phyloP scores from a whole-genome alignment of 1,140 invertebrate genomes.

The Eumaeus atala region DNA sequence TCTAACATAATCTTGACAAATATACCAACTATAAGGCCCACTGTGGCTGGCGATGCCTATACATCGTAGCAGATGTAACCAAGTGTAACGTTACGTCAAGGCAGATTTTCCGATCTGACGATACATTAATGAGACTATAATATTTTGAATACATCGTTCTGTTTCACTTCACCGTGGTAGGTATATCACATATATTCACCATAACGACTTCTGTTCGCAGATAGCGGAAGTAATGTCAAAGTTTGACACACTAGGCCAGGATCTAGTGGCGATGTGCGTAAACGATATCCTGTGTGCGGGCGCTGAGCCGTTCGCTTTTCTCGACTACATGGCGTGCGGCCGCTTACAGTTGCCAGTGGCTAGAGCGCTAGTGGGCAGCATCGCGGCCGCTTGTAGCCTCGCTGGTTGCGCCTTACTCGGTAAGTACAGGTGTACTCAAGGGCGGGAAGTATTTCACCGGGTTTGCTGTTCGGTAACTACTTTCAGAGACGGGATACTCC shows the following conservation, averaged over 20 bases:
- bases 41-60: no score
- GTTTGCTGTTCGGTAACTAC: no score
- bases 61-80: no score
- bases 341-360: constrained; percentile 85
- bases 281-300: constrained; percentile 97
- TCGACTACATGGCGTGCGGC: constrained; percentile 97
- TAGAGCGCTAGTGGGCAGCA: constrained; percentile 85
- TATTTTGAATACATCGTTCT: no score
- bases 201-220: constrained; percentile 60
- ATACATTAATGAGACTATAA: no score
- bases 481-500: no score
- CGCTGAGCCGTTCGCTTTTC: constrained; percentile 95
- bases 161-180: no score
- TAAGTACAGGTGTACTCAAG: constrained; percentile 60
- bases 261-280: constrained; percentile 98
- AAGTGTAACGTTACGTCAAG: no score
- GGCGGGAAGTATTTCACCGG: no score
- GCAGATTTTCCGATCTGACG: no score
- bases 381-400: constrained; percentile 89
- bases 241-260: constrained; percentile 92
- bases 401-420: constrained; percentile 93
- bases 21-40: no score
- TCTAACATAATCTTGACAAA: no score
- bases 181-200: background rate
- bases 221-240: constrained; percentile 87